These are phyloP conservation scores for Ophiodon elongatus DNA, from an alignment of 2,113 vertebrate genomes.

Conservation along the genomic window DNA sequence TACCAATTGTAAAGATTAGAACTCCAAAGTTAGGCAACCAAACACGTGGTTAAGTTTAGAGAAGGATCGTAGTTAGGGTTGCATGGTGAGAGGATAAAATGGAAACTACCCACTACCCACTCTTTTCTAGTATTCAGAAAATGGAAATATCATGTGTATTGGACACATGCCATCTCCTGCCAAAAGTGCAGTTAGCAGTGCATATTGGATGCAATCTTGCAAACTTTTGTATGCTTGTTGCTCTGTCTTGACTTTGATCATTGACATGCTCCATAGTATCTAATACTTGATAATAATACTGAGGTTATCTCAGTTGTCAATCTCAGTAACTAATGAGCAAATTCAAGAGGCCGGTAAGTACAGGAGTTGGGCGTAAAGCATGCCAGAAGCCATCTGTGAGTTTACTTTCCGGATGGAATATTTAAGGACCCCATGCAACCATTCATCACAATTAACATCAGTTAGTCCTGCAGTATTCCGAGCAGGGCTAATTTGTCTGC, in stretches of 20 bases:
- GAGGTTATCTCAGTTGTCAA: conserved; percentile 19
- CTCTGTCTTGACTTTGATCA: not conserved
- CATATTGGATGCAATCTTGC: not conserved
- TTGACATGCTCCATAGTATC: not conserved
- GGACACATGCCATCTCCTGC: not conserved
- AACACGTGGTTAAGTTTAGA: not conserved
- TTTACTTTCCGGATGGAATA: conserved; percentile 54
- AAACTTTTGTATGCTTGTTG: not conserved
- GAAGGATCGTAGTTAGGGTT: not conserved
- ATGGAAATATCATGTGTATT: not conserved
- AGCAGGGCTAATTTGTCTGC: conserved; percentile 53
- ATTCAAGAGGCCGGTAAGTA: conserved; percentile 12
- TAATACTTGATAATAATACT: not conserved
- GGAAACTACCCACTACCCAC: not conserved
- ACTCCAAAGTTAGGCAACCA: not conserved
- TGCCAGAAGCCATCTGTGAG: conserved; percentile 52
- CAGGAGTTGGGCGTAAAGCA: conserved; percentile 9
- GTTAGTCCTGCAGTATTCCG: conserved; percentile 58
- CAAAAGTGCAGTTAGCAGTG: not conserved
- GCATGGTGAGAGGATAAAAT: not conserved
- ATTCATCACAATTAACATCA: conserved; percentile 74
- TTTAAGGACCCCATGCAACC: conserved; percentile 42
- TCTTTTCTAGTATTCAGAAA: not conserved
- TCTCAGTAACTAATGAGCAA: conserved; percentile 30
- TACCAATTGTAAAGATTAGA: not conserved